Evolutionary conservation across 2,797 vertebrate genomes (phyloP).

Genomic region (Gambelia wislizenii): DNA sequence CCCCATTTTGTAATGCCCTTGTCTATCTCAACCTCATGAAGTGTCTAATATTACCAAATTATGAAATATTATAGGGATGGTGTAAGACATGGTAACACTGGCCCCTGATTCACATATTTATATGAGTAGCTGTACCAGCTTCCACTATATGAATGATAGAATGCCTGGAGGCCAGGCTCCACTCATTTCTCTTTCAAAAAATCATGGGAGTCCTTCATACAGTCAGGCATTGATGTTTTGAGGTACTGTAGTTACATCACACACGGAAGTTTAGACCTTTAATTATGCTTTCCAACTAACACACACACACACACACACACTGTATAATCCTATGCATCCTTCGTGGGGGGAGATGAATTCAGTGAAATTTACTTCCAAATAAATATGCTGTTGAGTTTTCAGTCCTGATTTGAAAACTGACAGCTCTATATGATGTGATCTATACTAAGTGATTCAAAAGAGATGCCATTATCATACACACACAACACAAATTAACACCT

Average conservation of each 20-base stretch:
- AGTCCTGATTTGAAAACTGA: neutral
- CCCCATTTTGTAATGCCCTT: too few relatives aligned
- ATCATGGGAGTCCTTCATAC: neutral
- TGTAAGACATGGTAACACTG: too few relatives aligned
- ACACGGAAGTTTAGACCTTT: neutral
- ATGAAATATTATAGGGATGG: too few relatives aligned
- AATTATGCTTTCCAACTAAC: neutral
- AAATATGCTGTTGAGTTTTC: neutral
- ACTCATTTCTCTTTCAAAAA: neutral
- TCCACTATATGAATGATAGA: neutral
- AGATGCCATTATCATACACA: neutral
- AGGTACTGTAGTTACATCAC: neutral
- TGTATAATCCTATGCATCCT: neutral
- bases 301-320: neutral
- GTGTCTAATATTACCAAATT: too few relatives aligned
- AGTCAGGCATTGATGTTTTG: neutral
- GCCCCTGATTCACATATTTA: too few relatives aligned
- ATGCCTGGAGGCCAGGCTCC: neutral
- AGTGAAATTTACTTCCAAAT: too few relatives aligned
- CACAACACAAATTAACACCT: neutral
- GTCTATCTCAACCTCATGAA: too few relatives aligned
- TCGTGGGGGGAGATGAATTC: too few relatives aligned
- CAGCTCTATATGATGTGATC: slow-evolving; percentile 13
- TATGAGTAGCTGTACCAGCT: too few relatives aligned
- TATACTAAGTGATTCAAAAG: neutral